Conservation (phyloP, 2,888 invertebrate genomes). For the Celastrina argiolus region DNA sequence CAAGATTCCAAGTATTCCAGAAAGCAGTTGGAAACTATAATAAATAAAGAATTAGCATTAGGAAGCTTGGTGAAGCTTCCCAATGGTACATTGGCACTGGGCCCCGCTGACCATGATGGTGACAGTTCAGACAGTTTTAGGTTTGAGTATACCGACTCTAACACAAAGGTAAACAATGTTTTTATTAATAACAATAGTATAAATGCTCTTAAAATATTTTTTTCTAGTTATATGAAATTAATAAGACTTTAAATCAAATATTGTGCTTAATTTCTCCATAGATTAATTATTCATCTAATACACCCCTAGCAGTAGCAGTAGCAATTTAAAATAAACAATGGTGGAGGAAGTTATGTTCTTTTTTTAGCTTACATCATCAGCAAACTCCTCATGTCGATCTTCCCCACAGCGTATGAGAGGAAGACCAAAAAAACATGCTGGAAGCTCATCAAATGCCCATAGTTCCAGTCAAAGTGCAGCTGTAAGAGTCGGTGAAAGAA, state of each 20-base stretch:
- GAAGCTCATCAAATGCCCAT: constrained; percentile 48
- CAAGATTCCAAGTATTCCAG: constrained; percentile 82
- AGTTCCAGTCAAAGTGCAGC: constrained; percentile 53
- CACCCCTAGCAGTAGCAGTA: neutral
- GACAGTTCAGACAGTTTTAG: constrained; percentile 74
- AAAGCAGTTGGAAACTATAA: constrained; percentile 80
- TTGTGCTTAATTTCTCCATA: neutral
- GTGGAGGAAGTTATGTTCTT: constrained; percentile 21
- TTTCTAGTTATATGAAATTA: too few relatives aligned
- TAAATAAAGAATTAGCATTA: constrained; percentile 83
- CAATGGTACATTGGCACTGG: constrained; percentile 83
- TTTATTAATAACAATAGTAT: too few relatives aligned
- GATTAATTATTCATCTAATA: neutral
- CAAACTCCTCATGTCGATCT: constrained; percentile 70
- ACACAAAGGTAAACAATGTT: constrained; percentile 55
- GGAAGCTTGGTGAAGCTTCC: constrained; percentile 82
- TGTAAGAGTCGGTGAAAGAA: constrained; percentile 77
- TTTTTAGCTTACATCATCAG: constrained; percentile 70
- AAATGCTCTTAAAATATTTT: too few relatives aligned
- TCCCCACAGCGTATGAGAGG: constrained; percentile 70
- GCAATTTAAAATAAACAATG: neutral
- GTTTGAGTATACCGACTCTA: constrained; percentile 67
- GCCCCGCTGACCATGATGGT: constrained; percentile 78
- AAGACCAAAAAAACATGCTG: constrained; percentile 59
- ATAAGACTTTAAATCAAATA: neutral